A percentile compares a stretch with the other conserved stretches of the same genome.
Conservation (phyloP, 2,888 invertebrate genomes). For the Macrostomum cliftonense region DNA sequence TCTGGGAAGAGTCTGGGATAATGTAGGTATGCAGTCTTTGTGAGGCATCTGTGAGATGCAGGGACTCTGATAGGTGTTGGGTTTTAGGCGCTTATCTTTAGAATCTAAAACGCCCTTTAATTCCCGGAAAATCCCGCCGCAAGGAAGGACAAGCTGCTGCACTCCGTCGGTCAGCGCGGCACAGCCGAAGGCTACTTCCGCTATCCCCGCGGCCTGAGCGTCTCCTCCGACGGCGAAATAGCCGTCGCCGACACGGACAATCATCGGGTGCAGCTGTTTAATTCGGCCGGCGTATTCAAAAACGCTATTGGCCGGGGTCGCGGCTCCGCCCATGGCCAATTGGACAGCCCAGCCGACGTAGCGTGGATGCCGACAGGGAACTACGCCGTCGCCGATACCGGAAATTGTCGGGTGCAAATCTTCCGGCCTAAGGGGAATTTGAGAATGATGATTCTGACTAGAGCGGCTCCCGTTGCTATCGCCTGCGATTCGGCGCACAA, state of each 20-base stretch:
- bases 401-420: conserved; percentile 24
- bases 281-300: conserved; percentile 21
- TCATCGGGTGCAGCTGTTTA: conserved; percentile 25
- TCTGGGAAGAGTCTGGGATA: too few species aligned
- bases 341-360: conserved; percentile 25
- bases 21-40: too few species aligned
- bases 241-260: conserved; percentile 27
- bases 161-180: conserved; percentile 19
- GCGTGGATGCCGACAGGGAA: conserved; percentile 23
- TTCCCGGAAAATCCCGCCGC: not conserved
- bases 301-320: conserved; percentile 18
- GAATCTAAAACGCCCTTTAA: too few species aligned
- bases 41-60: too few species aligned
- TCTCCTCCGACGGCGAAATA: conserved; percentile 20
- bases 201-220: conserved; percentile 24
- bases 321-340: conserved; percentile 15
- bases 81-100: too few species aligned
- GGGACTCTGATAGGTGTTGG: too few species aligned
- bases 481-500: conserved; percentile 20
- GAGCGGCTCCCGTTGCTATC: conserved; percentile 19
- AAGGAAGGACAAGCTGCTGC: conserved; percentile 26
- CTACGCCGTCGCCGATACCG: conserved; percentile 26
- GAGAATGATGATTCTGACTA: conserved; percentile 18
- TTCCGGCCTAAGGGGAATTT: conserved; percentile 18
- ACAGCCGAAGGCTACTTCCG: conserved; percentile 20